Conservation (phyloP, 92 coral and sea anemone genomes). For the Porites lobata region DNA sequence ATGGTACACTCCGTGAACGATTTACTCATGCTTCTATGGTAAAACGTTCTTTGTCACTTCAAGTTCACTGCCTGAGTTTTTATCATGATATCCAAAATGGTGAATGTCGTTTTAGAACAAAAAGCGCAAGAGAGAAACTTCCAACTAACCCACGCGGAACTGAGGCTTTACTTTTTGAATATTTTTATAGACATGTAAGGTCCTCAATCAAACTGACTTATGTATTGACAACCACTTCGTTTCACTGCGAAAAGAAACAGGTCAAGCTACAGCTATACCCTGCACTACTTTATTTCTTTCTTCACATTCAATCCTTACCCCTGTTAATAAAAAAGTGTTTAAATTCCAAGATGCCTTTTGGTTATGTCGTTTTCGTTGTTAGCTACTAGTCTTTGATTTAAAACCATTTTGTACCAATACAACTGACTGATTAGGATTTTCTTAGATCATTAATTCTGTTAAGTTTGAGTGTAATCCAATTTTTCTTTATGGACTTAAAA, state of each 20-base stretch:
- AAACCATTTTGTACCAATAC: constrained; percentile 11
- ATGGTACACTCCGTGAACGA: background rate
- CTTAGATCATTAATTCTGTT: constrained; percentile 13
- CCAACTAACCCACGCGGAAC: background rate
- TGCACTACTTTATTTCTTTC: too few species aligned
- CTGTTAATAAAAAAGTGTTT: too few species aligned
- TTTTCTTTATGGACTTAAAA: constrained; percentile 11
- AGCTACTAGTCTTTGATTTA: background rate
- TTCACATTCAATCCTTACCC: too few species aligned
- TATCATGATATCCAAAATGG: background rate
- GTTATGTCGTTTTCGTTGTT: background rate
- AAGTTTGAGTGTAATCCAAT: constrained; percentile 15
- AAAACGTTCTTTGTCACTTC: background rate
- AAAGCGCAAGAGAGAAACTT: background rate
- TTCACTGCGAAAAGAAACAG: too few species aligned
- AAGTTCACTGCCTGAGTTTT: too few species aligned
- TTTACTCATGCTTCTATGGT: background rate
- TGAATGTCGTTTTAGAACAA: background rate
- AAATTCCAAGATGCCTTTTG: too few species aligned
- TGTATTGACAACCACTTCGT: background rate
- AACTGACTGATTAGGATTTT: constrained; percentile 11
- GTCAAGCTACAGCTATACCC: too few species aligned
- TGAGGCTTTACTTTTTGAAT: background rate
- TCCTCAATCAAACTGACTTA: background rate
- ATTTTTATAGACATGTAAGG: background rate